A percentile compares a stretch with the other conserved stretches of the same genome.
Conservation (phyloP, 2,797 vertebrate species). For the Falco novaeseelandiae region DNA sequence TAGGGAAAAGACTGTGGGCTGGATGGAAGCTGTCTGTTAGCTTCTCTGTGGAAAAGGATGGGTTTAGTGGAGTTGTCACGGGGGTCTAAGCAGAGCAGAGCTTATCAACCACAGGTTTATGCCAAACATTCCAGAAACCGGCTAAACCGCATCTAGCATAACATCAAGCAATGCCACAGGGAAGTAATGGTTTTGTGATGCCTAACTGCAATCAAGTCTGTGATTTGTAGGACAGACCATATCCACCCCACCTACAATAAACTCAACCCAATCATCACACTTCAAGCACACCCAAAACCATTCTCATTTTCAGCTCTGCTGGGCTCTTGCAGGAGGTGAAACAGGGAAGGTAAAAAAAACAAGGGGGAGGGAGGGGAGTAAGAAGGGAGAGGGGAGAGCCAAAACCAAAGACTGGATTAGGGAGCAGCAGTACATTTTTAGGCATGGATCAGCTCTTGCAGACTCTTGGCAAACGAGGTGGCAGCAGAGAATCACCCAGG, state of each 20-base stretch:
- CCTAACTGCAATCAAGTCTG: not conserved
- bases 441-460: not conserved
- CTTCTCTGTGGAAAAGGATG: not conserved
- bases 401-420: not conserved
- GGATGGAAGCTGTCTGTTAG: not conserved
- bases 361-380: too few species aligned
- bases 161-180: fast-evolving
- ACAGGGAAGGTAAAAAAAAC: not conserved
- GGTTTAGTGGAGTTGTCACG: not conserved
- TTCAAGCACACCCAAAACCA: not conserved
- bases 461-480: not conserved
- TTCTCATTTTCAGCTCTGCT: not conserved
- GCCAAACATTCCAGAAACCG: not conserved
- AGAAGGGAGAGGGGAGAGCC: too few species aligned
- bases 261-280: not conserved
- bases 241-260: not conserved
- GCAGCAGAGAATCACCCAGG: not conserved
- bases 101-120: not conserved
- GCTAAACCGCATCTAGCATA: not conserved
- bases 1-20: not conserved
- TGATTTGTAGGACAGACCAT: not conserved
- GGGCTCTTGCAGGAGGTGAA: not conserved
- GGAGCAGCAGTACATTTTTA: not conserved
- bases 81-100: not conserved
- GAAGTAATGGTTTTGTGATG: not conserved